Percentiles rank a stretch among this genome's conserved stretches.
These are phyloP conservation scores for Salmo trutta DNA, from an alignment of 2,797 vertebrate genomes.

Conservation along the genomic window DNA sequence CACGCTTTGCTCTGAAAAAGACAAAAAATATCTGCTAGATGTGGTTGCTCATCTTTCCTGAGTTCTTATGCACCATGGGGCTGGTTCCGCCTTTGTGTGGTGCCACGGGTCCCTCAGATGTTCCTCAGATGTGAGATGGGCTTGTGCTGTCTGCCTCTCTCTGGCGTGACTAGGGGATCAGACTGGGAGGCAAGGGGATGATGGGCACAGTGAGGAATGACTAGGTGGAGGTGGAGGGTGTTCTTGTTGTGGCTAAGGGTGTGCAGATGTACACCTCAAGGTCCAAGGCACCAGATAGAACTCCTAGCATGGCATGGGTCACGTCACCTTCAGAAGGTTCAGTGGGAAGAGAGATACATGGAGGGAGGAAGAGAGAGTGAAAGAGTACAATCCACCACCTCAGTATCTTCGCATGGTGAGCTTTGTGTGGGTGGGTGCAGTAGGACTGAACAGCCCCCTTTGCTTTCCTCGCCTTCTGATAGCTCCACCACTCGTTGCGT, in stretches of 20 bases:
- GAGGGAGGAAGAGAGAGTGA: conserved; percentile 15
- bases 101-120: conserved; percentile 52
- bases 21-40: conserved; percentile 58
- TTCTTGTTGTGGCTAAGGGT: neutral
- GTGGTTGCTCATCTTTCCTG: conserved; percentile 62
- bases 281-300: conserved; percentile 22
- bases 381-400: conserved; percentile 43
- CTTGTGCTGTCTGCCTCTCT: conserved; percentile 36
- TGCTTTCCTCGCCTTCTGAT: conserved; percentile 59
- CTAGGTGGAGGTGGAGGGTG: conserved; percentile 24
- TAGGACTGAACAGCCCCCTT: conserved; percentile 40
- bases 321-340: conserved; percentile 46
- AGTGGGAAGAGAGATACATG: conserved; percentile 10
- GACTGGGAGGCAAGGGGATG: conserved; percentile 20
- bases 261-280: conserved; percentile 37
- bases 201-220: conserved; percentile 21
- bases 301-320: conserved; percentile 15
- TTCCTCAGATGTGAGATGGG: conserved; percentile 36
- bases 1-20: conserved; percentile 32
- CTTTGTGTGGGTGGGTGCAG: conserved; percentile 39
- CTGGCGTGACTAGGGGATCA: conserved; percentile 21
- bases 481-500: conserved; percentile 60
- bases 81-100: conserved; percentile 52
- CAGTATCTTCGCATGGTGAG: conserved; percentile 25
- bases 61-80: conserved; percentile 43